Evolutionary conservation across 2,888 invertebrate species (phyloP), one percentile per base, ranked within the genome.

Genomic region (Meliscaeva auricollis): DNA sequence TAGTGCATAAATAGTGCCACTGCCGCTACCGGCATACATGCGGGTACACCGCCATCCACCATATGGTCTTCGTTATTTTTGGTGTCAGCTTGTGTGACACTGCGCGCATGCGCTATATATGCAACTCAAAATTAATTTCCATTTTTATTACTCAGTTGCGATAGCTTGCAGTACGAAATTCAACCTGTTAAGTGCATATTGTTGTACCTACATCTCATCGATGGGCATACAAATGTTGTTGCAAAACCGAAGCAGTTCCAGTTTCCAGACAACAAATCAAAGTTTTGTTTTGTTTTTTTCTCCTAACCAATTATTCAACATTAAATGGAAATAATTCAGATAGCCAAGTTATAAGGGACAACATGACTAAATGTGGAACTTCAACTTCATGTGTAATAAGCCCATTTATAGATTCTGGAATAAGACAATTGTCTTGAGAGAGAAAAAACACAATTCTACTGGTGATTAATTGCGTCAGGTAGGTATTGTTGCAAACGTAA

Each of bases 251-350:
- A 9, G 38, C 35, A 50, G 58, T n/a, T n/a, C n/a, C n/a, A n/a
- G n/a, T n/a, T 74, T 69, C 46, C 52, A 54, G 50, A 74, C 56
- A 46, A 58, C 74, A 58, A 75, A 79, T 75, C 83, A 79, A 69
- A 73, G 76, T 66, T 54, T 26, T 15, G 17, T 17, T 22, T 17
- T 58, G 13, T n/a, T 0, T 52, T 13, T 17, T 35, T 58, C 20
- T 56, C n/a, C 38, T 3, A 64, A 64, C 15, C 11, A 41, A 30
- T 46, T 64, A 64, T 64, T 46, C 17, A 46, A 17, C 17, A 46
- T 17, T 30, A 30, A 62, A 46, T 46, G 56, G 75, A 69, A 52
- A 84, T 83, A 79, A 79, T 69, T 83, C 69, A 38, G 22, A 77
- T 38, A 13, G n/a, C 26, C 60, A 32, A 22, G 44, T 66, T 58